Evolutionary conservation across 2,888 invertebrate genomes (phyloP).

Genomic region (Eurytoma adleriae): DNA sequence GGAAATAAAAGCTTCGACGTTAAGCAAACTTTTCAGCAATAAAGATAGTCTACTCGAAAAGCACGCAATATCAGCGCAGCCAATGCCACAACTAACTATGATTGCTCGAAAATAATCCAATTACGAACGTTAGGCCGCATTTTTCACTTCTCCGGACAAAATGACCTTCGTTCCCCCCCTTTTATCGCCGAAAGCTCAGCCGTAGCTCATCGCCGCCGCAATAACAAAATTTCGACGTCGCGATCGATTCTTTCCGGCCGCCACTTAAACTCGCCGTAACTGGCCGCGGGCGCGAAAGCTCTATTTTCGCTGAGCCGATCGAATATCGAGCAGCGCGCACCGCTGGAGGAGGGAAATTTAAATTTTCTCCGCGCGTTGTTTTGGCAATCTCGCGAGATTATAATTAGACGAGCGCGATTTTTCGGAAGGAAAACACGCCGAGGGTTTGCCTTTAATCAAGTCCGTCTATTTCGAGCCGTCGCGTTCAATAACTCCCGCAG

Average conservation of each 20-base stretch:
- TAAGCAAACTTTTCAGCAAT: too few relatives aligned
- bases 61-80: too few relatives aligned
- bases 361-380: slow-evolving; percentile 6
- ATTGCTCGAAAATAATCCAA: too few relatives aligned
- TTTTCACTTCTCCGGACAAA: too few relatives aligned
- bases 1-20: too few relatives aligned
- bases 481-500: slow-evolving; percentile 18
- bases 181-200: background rate
- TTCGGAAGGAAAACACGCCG: slow-evolving; percentile 27
- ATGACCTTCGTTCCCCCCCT: too few relatives aligned
- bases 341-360: background rate
- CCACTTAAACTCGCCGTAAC: background rate
- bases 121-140: too few relatives aligned
- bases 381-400: slow-evolving; percentile 38
- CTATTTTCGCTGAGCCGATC: background rate
- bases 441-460: slow-evolving; percentile 42
- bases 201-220: background rate
- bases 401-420: slow-evolving; percentile 34
- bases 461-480: slow-evolving; percentile 14
- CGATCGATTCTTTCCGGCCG: slow-evolving; percentile 12
- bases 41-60: too few relatives aligned
- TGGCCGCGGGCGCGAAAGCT: background rate
- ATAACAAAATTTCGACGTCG: slow-evolving; percentile 7
- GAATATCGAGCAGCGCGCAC: background rate
- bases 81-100: too few relatives aligned